Conservation (phyloP, 2,888 invertebrate species). For the Ennomos erosarius region DNA sequence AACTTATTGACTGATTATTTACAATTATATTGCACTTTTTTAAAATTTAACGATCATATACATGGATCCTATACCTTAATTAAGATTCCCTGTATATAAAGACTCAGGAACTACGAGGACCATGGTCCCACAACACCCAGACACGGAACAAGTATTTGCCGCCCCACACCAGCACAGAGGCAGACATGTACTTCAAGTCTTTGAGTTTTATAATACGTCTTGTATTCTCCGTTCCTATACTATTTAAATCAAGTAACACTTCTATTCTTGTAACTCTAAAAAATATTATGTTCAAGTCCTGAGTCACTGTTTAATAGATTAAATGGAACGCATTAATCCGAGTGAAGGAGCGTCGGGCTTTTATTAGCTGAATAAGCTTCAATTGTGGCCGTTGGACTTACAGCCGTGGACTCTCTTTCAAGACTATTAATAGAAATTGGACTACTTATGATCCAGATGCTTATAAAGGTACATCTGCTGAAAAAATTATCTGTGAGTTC, state of each 20-base stretch:
- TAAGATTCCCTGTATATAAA: too few species aligned
- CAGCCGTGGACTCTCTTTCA: conserved; percentile 26
- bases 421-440: conserved; percentile 24
- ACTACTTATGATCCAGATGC: conserved; percentile 12
- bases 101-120: too few species aligned
- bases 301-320: conserved; percentile 75
- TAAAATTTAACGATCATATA: too few species aligned
- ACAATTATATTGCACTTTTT: too few species aligned
- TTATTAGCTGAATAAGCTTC: conserved; percentile 74
- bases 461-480: conserved; percentile 11
- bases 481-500: not conserved
- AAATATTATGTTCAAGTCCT: conserved; percentile 40
- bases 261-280: conserved; percentile 21
- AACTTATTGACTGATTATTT: too few species aligned
- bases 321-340: conserved; percentile 79
- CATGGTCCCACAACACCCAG: too few species aligned
- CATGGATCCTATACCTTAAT: too few species aligned
- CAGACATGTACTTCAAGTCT: too few species aligned
- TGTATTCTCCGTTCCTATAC: not conserved
- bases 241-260: conserved; percentile 13
- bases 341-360: conserved; percentile 56
- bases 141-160: too few species aligned
- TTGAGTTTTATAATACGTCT: too few species aligned
- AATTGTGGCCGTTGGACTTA: conserved; percentile 68
- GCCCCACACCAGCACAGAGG: too few species aligned